These are phyloP conservation scores for Plodia interpunctella DNA, from an alignment of 1,140 invertebrate genomes.

Conservation along the genomic window DNA sequence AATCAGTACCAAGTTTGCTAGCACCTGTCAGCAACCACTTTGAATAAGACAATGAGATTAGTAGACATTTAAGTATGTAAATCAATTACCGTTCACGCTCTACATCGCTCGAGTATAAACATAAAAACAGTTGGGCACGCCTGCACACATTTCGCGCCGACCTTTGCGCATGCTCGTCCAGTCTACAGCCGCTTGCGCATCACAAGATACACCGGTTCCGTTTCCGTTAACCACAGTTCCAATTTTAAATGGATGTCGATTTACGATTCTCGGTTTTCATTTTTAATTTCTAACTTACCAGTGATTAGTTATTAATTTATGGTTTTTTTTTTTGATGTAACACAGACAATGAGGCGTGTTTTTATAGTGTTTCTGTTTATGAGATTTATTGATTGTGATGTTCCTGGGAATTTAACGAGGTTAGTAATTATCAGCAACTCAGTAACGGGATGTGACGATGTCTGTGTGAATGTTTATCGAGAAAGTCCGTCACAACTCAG, in stretches of 20 bases:
- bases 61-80: too few relatives aligned
- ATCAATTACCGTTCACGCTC: too few relatives aligned
- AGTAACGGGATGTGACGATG: conserved; percentile 2
- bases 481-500: neutral
- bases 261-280: neutral
- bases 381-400: neutral
- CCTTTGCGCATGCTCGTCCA: conserved; percentile 12
- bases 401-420: neutral
- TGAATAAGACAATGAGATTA: too few relatives aligned
- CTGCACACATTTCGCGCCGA: conserved; percentile 30
- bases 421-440: conserved; percentile 5
- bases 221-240: conserved; percentile 13
- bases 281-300: conserved; percentile 8
- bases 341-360: neutral
- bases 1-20: too few relatives aligned
- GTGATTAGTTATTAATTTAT: conserved; percentile 1
- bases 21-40: too few relatives aligned
- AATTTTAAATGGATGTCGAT: conserved; percentile 2
- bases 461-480: neutral
- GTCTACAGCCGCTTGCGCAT: conserved; percentile 11
- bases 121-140: conserved; percentile 30
- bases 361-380: neutral
- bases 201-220: conserved; percentile 8
- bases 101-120: neutral
- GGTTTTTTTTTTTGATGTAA: too few relatives aligned